These are phyloP conservation scores for Harpagifer antarcticus DNA, from an alignment of 2,797 vertebrate genomes.

Conservation along the genomic window DNA sequence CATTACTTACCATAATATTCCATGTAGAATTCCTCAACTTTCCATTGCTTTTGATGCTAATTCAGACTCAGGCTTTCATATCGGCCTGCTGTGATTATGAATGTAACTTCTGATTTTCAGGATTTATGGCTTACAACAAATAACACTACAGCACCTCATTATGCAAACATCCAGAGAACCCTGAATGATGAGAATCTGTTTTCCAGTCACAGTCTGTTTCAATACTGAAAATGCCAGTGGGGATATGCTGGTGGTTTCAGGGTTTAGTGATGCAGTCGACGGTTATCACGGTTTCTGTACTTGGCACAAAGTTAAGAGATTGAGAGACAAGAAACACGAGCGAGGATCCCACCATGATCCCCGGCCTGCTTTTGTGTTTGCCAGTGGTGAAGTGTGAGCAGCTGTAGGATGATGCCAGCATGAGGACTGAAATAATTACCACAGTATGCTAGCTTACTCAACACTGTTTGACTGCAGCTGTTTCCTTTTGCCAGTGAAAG, in stretches of 20 bases:
- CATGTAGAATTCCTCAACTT: slow-evolving; percentile 62
- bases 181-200: slow-evolving; percentile 47
- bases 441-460: slow-evolving; percentile 65
- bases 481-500: slow-evolving; percentile 69
- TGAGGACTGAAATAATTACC: slow-evolving; percentile 75
- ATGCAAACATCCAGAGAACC: slow-evolving; percentile 45
- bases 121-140: slow-evolving; percentile 28
- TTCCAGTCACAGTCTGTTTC: slow-evolving; percentile 49
- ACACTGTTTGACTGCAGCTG: slow-evolving; percentile 70
- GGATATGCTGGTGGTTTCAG: slow-evolving; percentile 64
- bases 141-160: slow-evolving; percentile 35
- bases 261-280: slow-evolving; percentile 57
- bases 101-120: slow-evolving; percentile 35
- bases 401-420: slow-evolving; percentile 73
- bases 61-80: slow-evolving; percentile 51
- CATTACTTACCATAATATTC: slow-evolving; percentile 62
- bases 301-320: slow-evolving; percentile 67
- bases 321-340: slow-evolving; percentile 50
- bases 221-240: slow-evolving; percentile 47
- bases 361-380: slow-evolving; percentile 60
- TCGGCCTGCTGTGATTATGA: slow-evolving; percentile 39
- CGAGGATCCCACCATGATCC: slow-evolving; percentile 38
- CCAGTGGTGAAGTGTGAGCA: slow-evolving; percentile 74
- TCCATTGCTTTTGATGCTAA: slow-evolving; percentile 55
- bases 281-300: slow-evolving; percentile 60